A percentile compares a stretch with the other conserved stretches of the same genome.
phyloP scores from a whole-genome alignment of 2,797 vertebrate genomes.

The Sebastes matsubarae region DNA sequence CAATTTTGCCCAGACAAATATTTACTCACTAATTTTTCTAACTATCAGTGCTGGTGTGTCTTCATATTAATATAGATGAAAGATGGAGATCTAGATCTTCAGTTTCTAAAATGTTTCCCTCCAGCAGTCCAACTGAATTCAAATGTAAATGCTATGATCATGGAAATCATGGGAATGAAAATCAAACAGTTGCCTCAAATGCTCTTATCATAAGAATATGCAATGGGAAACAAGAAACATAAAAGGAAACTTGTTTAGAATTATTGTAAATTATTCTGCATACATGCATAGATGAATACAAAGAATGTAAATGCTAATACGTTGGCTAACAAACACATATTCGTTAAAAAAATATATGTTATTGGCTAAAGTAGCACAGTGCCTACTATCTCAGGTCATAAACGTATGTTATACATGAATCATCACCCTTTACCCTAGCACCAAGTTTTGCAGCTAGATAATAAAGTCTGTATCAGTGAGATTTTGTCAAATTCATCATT shows the following conservation, averaged over 20 bases:
- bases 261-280: constrained; percentile 10
- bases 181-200: constrained; percentile 3
- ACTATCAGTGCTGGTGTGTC: not conserved
- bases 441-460: not conserved
- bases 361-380: not conserved
- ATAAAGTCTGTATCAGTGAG: not conserved
- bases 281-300: constrained; percentile 7
- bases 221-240: not conserved
- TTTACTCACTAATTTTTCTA: not conserved
- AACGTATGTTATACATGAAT: not conserved
- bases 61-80: not conserved
- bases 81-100: not conserved
- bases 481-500: not conserved
- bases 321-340: not conserved
- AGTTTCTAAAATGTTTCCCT: not conserved
- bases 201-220: constrained; percentile 3
- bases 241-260: not conserved
- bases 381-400: not conserved
- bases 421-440: not conserved
- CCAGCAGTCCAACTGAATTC: not conserved
- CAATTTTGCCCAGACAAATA: not conserved
- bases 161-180: not conserved
- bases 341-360: not conserved
- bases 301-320: not conserved
- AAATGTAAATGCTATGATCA: not conserved